These are phyloP conservation scores for Sesia apiformis DNA, from an alignment of 2,888 invertebrate genomes.

Conservation along the genomic window DNA sequence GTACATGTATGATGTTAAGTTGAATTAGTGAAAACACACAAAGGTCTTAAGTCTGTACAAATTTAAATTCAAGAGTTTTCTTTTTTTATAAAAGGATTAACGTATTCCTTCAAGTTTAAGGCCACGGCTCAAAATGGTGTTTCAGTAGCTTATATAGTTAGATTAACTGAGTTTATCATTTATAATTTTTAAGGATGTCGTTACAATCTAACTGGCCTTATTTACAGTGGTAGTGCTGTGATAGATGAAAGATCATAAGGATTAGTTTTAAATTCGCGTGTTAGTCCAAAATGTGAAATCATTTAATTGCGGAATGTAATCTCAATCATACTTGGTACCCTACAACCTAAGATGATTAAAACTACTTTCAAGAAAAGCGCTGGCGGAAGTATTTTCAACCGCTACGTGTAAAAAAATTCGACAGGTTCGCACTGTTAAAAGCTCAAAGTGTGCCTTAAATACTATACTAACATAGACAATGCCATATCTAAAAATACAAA, in stretches of 20 bases:
- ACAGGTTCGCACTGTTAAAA: slow-evolving; percentile 60
- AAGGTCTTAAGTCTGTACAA: slow-evolving; percentile 37
- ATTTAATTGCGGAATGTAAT: slow-evolving; percentile 15
- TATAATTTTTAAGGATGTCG: slow-evolving; percentile 42
- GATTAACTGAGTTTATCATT: slow-evolving; percentile 46
- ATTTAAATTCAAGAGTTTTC: slow-evolving; percentile 31
- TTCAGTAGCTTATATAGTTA: slow-evolving; percentile 63
- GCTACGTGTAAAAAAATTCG: slow-evolving; percentile 60
- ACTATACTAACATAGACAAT: slow-evolving; percentile 72
- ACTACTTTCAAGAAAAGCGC: slow-evolving; percentile 42
- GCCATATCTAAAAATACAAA: slow-evolving; percentile 72
- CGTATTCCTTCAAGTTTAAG: slow-evolving; percentile 70
- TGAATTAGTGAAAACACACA: slow-evolving; percentile 8
- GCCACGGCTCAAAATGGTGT: slow-evolving; percentile 74
- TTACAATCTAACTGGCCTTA: slow-evolving; percentile 52
- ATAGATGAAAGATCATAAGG: slow-evolving; percentile 1
- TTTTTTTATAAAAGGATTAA: slow-evolving; percentile 55
- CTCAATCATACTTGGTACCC: slow-evolving; percentile 32
- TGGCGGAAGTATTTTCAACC: slow-evolving; percentile 35
- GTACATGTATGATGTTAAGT: slow-evolving; percentile 12
- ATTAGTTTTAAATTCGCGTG: slow-evolving; percentile 3
- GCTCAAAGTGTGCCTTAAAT: slow-evolving; percentile 67
- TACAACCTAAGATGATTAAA: neutral
- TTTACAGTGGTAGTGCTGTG: slow-evolving; percentile 36
- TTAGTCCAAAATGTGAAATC: slow-evolving; percentile 19